Conservation (phyloP, 1,140 invertebrate species). For the Batillaria attramentaria region DNA sequence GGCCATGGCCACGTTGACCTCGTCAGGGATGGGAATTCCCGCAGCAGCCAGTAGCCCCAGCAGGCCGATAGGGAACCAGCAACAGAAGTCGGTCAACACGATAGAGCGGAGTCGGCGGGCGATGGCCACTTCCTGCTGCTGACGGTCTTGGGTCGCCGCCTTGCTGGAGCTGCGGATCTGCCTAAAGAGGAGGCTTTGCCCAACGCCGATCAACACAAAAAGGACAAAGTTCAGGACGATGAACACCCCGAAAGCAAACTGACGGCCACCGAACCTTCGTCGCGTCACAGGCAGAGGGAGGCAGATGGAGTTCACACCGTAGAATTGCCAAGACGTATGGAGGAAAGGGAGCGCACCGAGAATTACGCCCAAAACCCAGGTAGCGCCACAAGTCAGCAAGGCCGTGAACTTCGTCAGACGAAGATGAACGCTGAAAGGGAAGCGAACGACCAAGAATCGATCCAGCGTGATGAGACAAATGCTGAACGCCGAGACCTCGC, state of each 20-base stretch:
- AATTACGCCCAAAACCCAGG: constrained; percentile 30
- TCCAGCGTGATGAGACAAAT: constrained; percentile 7
- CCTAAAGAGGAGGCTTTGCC: constrained; percentile 37
- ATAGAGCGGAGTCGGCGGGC: constrained; percentile 41
- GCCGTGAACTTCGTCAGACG: not conserved
- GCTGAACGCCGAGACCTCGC: not conserved
- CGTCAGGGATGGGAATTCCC: constrained; percentile 39
- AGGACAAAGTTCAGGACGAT: constrained; percentile 44
- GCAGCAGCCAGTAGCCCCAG: constrained; percentile 37
- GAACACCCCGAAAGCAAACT: constrained; percentile 45
- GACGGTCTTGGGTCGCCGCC: not conserved
- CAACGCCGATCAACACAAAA: constrained; percentile 42
- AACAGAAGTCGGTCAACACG: constrained; percentile 39
- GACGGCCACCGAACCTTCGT: constrained; percentile 27
- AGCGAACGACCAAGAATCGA: not conserved
- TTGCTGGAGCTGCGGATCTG: not conserved
- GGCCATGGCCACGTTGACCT: constrained; percentile 46
- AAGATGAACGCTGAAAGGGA: not conserved
- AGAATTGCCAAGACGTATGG: constrained; percentile 32
- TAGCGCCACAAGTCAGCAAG: not conserved
- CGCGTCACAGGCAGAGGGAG: constrained; percentile 45
- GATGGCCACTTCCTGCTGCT: constrained; percentile 29
- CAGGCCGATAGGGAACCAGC: constrained; percentile 36
- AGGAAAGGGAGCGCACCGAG: constrained; percentile 34
- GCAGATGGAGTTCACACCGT: constrained; percentile 44